Evolutionary conservation across 2,797 vertebrate species (phyloP).

Genomic region (Tadarida brasiliensis): DNA sequence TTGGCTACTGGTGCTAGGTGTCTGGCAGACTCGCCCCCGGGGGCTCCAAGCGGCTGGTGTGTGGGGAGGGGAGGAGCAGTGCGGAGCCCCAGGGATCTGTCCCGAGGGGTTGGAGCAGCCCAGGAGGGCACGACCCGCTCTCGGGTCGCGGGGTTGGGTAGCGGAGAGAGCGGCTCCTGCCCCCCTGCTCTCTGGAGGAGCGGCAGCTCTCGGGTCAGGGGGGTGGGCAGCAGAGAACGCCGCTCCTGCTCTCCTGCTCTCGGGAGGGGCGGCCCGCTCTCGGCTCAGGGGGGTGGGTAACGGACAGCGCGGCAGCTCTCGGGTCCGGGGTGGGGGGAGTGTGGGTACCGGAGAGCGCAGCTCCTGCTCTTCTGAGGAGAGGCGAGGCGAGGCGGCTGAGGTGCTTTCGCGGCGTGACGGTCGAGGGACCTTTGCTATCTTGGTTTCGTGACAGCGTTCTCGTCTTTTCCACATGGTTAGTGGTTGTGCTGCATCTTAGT

Average conservation of each 20-base stretch:
- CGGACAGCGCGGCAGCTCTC: background rate
- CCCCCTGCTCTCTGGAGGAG: background rate
- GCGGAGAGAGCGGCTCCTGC: background rate
- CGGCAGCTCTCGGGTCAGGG: too few species aligned
- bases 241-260: background rate
- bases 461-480: background rate
- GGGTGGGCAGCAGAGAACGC: background rate
- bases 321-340: background rate
- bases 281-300: background rate
- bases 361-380: background rate
- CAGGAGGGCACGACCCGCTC: too few species aligned
- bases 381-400: background rate
- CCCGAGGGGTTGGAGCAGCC: background rate
- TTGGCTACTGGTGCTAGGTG: slow-evolving; percentile 31
- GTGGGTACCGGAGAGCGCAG: background rate
- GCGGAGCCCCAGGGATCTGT: background rate
- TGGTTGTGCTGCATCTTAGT: background rate
- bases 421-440: background rate
- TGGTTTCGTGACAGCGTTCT: background rate
- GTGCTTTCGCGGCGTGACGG: background rate
- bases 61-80: background rate
- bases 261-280: fast-evolving
- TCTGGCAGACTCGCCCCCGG: background rate
- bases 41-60: background rate
- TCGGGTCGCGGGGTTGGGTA: too few species aligned